Evolutionary conservation across 2,888 invertebrate species (phyloP), one percentile per base, ranked within the genome.

Genomic region (Trichogramma evanescens): DNA sequence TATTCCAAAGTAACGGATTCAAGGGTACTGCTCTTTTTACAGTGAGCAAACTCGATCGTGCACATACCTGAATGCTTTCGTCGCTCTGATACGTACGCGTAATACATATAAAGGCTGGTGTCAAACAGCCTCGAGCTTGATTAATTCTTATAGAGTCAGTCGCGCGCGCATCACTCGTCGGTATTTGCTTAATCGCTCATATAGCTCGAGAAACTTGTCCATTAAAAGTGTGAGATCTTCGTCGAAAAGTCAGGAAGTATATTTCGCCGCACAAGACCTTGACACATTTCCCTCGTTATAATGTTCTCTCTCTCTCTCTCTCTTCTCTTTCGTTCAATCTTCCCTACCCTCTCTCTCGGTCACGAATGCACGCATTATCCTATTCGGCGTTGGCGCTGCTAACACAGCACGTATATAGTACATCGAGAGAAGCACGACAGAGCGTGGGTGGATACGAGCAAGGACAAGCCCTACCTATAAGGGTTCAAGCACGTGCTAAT

Each of bases 221-320:
- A 44, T 57, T 57, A 45, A 40, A 39, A 44, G 38, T n/a, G 40
- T 40, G 41, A 9, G 43, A 8, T 45, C 45, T 8, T 9, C 54
- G 52, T 4, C 40, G 40, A 26, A 26, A 26, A 26, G 26, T 26
- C 26, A 26, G 26, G 26, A 26, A 26, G 26, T 26, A 26, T 26
- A 26, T 26, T 26, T n/a, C 48, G 46, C 7, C 10, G 9, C n/a
- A 46, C 43, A 44, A 44, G 67, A 71, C 74, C 74, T 74, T 74
- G 74, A 74, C 74, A 74, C 70, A 61, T 71, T 71, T 71, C 65
- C 65, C 38, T 8, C 48, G 46, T 13, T 51, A 42, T 55, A 49
- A n/a, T 4, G 1, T 9, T 7, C 50, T 13, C 51, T 49, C 38
- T 46, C 51, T 49, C 38, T 46, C 49, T 53, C 44, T 26, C 43